These are phyloP conservation scores for Pentamera pediparva DNA, from an alignment of 53 echinoderm and acorn worm genomes.

Conservation along the genomic window DNA sequence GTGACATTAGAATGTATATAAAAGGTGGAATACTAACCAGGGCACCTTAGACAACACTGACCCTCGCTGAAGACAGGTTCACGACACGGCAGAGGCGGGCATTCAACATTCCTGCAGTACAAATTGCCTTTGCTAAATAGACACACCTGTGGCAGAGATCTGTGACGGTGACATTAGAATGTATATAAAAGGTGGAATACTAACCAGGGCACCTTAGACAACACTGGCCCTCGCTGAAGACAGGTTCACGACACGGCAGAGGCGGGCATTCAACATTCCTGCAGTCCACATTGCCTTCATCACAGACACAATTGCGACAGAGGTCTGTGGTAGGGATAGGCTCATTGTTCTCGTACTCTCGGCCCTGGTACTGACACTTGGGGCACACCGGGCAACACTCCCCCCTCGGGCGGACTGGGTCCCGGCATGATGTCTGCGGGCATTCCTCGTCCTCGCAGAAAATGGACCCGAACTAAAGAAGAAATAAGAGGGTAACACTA, in stretches of 20 bases:
- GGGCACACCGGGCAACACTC: constrained; percentile 48
- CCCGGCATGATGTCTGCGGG: constrained; percentile 30
- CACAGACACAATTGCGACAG: constrained; percentile 67
- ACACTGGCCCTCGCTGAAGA: constrained; percentile 58
- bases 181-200: background rate
- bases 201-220: constrained; percentile 57
- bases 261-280: constrained; percentile 49
- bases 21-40: constrained; percentile 25
- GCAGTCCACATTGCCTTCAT: constrained; percentile 64
- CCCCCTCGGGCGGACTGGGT: constrained; percentile 36
- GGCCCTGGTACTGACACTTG: constrained; percentile 67
- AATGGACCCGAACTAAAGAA: constrained; percentile 48
- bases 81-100: constrained; percentile 52
- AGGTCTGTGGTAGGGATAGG: constrained; percentile 52
- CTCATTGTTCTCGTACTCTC: constrained; percentile 54
- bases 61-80: constrained; percentile 49
- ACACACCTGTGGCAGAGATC: no score
- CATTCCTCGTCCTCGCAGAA: constrained; percentile 44
- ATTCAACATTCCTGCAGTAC: constrained; percentile 50
- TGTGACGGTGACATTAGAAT: background rate
- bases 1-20: background rate
- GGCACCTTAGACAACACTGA: constrained; percentile 75
- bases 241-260: constrained; percentile 53
- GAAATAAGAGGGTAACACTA: no score
- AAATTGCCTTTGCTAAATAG: constrained; percentile 64